These are phyloP conservation scores for Salticus scenicus DNA, from an alignment of 2,888 invertebrate species.

Conservation along the genomic window DNA sequence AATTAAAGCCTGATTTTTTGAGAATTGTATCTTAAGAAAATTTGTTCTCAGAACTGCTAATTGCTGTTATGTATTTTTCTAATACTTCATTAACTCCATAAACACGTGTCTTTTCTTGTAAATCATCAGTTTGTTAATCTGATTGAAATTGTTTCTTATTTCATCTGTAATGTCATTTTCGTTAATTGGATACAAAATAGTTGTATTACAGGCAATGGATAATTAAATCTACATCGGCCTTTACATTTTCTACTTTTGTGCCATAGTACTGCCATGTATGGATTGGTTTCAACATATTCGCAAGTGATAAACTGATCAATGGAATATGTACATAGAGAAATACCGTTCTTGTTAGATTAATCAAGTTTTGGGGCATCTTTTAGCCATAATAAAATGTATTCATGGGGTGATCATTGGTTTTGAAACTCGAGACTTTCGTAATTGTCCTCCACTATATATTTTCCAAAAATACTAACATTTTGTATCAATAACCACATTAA, in stretches of 20 bases:
- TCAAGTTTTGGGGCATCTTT: neutral
- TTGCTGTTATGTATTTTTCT: neutral
- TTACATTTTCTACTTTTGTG: neutral
- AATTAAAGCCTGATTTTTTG: too few species aligned
- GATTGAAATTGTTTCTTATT: neutral
- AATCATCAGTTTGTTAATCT: neutral
- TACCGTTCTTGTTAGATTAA: neutral
- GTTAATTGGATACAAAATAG: neutral
- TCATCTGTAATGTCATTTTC: too few species aligned
- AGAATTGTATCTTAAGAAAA: neutral
- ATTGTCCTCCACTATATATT: neutral
- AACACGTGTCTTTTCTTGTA: neutral
- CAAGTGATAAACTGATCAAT: neutral
- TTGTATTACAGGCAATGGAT: neutral
- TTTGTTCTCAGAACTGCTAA: neutral
- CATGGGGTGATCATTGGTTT: neutral
- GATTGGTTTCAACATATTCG: neutral
- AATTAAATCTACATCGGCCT: neutral
- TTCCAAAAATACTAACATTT: neutral
- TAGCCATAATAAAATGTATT: too few species aligned
- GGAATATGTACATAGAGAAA: neutral
- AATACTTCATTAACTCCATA: neutral
- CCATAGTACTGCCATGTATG: neutral
- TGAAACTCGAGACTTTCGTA: conserved; percentile 7
- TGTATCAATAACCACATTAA: neutral